phyloP scores from a whole-genome alignment of 2,888 invertebrate genomes.

The Ellobium chinense region DNA sequence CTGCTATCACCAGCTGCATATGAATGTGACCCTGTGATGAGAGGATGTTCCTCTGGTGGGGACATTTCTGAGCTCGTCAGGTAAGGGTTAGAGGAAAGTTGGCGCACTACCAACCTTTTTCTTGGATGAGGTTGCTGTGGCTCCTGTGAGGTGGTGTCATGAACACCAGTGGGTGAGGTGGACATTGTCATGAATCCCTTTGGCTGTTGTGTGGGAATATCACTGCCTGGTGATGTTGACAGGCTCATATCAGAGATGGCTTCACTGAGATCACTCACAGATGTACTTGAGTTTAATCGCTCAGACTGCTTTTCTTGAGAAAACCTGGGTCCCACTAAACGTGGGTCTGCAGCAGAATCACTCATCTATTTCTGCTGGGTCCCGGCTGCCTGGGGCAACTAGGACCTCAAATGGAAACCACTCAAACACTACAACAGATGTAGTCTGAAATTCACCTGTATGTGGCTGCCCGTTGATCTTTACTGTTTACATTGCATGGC shows the following conservation, averaged over 20 bases:
- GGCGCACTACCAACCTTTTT: conserved; percentile 43
- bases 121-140: conserved; percentile 28
- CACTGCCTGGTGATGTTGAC: conserved; percentile 55
- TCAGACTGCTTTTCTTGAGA: conserved; percentile 1
- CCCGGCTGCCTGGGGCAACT: too few relatives aligned
- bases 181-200: neutral
- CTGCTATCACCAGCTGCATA: conserved; percentile 19
- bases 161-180: neutral
- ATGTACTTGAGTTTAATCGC: conserved; percentile 42
- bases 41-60: conserved; percentile 31
- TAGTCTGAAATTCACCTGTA: too few relatives aligned
- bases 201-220: conserved; percentile 33
- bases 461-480: too few relatives aligned
- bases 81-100: conserved; percentile 52
- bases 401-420: too few relatives aligned
- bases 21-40: conserved; percentile 27
- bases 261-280: conserved; percentile 47
- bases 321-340: conserved; percentile 5
- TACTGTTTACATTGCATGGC: too few relatives aligned
- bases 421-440: too few relatives aligned
- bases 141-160: neutral
- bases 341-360: conserved; percentile 28
- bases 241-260: conserved; percentile 54
- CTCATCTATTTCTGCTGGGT: conserved; percentile 26
- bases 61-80: conserved; percentile 44